Conservation (phyloP, 2,888 invertebrate species). For the Leptopterna dolabrata region DNA sequence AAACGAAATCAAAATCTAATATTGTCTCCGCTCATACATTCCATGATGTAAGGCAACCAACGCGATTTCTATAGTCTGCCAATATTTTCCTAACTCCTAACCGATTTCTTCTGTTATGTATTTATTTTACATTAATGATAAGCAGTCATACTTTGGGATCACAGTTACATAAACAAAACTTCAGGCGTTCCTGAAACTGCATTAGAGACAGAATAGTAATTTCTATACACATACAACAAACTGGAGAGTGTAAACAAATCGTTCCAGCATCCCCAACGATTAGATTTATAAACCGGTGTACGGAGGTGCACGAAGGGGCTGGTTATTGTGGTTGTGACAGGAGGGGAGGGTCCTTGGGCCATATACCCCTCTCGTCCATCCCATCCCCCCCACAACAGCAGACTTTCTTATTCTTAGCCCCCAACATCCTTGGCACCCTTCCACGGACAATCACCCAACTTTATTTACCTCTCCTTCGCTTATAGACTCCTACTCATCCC, state of each 20-base stretch:
- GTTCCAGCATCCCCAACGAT: neutral
- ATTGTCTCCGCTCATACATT: too few relatives aligned
- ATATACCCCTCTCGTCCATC: slow-evolving; percentile 42
- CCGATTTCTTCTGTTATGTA: too few relatives aligned
- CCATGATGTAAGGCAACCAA: too few relatives aligned
- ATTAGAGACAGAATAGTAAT: too few relatives aligned
- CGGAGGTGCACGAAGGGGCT: neutral
- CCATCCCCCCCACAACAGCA: neutral
- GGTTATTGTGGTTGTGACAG: neutral
- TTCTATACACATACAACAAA: too few relatives aligned
- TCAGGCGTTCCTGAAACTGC: too few relatives aligned
- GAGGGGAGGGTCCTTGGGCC: slow-evolving; percentile 49
- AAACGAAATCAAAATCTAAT: too few relatives aligned
- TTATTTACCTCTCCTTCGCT: slow-evolving; percentile 47
- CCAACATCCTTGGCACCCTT: slow-evolving; percentile 56
- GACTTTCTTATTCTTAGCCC: slow-evolving; percentile 56
- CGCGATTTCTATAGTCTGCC: too few relatives aligned
- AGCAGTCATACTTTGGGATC: too few relatives aligned
- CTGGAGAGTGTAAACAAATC: neutral
- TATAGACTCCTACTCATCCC: slow-evolving; percentile 51
- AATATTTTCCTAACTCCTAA: too few relatives aligned
- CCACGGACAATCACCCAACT: slow-evolving; percentile 56
- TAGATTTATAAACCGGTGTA: neutral
- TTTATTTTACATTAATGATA: too few relatives aligned
- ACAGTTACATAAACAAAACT: too few relatives aligned